Percentiles rank a stretch among this genome's conserved stretches.
Evolutionary conservation across 1,140 invertebrate genomes (phyloP).

Genomic region (Drosophila micromelanica): DNA sequence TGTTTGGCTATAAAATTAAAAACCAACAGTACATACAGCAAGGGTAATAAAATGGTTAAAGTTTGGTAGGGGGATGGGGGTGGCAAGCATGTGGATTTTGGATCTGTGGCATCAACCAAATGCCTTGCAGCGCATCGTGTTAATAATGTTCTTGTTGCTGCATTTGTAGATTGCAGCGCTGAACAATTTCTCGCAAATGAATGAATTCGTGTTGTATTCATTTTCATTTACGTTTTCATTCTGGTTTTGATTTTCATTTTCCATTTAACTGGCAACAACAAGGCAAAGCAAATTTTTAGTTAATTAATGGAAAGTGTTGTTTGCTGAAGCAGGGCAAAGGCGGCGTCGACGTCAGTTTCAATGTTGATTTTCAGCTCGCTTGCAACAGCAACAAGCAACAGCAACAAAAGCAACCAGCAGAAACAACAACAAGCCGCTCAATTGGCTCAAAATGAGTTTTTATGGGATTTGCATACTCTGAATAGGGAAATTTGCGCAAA

Average conservation of each 20-base stretch:
- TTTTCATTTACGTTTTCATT: conserved; percentile 27
- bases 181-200: conserved; percentile 73
- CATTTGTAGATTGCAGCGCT: conserved; percentile 48
- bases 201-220: conserved; percentile 57
- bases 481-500: conserved; percentile 71
- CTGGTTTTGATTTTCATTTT: conserved; percentile 9
- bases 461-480: conserved; percentile 78
- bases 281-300: conserved; percentile 60
- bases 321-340: conserved; percentile 1
- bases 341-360: conserved; percentile 19
- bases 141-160: conserved; percentile 43
- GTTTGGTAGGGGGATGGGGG: neutral
- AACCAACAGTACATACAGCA: conserved; percentile 59
- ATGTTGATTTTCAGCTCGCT: conserved; percentile 56
- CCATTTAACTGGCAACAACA: conserved; percentile 43
- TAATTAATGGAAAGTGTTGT: conserved; percentile 56
- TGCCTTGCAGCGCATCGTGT: conserved; percentile 40
- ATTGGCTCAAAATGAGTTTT: conserved; percentile 81
- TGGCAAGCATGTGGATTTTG: conserved; percentile 15
- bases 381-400: conserved; percentile 28
- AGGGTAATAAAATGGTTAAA: neutral
- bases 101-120: conserved; percentile 37
- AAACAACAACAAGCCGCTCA: conserved; percentile 67
- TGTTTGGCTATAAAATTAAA: conserved; percentile 81
- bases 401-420: conserved; percentile 1